Percentiles rank a stretch among this genome's conserved stretches.
These are phyloP conservation scores for Pocillopora verrucosa DNA, from an alignment of 64 coral and sea anemone species.

Conservation along the genomic window DNA sequence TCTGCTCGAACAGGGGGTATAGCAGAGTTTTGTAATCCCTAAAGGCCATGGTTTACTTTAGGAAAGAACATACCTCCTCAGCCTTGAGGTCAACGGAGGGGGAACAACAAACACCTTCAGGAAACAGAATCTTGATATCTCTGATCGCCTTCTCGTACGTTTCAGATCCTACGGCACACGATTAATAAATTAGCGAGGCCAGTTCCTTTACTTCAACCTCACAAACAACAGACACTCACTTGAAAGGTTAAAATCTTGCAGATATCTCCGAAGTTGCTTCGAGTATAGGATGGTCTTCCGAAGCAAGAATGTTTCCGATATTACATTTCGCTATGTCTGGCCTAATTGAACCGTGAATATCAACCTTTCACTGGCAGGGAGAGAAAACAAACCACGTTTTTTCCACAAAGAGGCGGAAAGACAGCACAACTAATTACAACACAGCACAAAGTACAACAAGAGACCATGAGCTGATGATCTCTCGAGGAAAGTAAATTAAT, in stretches of 20 bases:
- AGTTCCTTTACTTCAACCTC: background rate
- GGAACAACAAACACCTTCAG: conserved; percentile 82
- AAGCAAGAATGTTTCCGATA: background rate
- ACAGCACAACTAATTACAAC: background rate
- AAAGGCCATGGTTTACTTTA: too few species aligned
- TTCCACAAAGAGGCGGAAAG: background rate
- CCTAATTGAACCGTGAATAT: too few species aligned
- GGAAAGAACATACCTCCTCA: conserved; percentile 58
- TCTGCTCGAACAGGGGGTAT: too few species aligned
- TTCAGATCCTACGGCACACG: conserved; percentile 60
- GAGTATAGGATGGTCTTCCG: background rate
- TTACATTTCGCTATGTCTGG: too few species aligned
- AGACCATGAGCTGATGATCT: too few species aligned
- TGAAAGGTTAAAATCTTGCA: background rate
- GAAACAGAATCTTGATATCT: conserved; percentile 86
- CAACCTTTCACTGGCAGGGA: too few species aligned
- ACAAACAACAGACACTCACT: background rate
- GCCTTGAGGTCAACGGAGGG: conserved; percentile 85
- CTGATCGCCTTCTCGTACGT: conserved; percentile 70
- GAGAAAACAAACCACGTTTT: too few species aligned
- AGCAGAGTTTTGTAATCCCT: too few species aligned
- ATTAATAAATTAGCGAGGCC: background rate
- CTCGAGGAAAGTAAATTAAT: too few species aligned
- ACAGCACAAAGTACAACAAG: too few species aligned
- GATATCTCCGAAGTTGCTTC: background rate